These are phyloP conservation scores for Onchidella celtica DNA, from an alignment of 2,888 invertebrate genomes.

Conservation along the genomic window DNA sequence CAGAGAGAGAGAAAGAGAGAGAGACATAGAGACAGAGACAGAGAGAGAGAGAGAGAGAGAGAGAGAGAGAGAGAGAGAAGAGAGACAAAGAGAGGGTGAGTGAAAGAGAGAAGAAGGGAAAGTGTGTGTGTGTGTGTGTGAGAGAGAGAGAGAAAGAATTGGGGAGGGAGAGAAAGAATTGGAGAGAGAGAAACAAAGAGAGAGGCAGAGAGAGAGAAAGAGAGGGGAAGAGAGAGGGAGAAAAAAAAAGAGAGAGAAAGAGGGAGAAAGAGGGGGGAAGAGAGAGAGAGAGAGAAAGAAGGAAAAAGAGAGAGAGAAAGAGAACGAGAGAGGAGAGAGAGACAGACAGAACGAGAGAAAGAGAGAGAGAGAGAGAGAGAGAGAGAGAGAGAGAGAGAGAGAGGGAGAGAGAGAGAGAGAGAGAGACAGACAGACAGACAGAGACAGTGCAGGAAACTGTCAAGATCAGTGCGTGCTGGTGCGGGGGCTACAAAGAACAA, in stretches of 20 bases:
- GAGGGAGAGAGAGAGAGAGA: background rate
- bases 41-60: background rate
- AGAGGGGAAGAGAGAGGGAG: constrained; percentile 8
- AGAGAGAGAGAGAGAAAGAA: background rate
- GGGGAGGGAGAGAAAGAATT: background rate
- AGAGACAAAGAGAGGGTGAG: background rate
- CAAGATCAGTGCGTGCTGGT: too few species aligned
- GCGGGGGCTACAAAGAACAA: too few species aligned
- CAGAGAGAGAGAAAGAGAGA: background rate
- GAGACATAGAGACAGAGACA: background rate
- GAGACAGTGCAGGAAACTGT: too few species aligned
- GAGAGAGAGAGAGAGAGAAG: background rate
- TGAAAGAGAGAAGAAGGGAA: background rate
- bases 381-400: background rate
- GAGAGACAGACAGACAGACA: background rate
- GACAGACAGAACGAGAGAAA: background rate
- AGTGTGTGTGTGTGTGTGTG: background rate
- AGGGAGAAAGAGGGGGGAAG: background rate
- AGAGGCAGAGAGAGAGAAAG: background rate
- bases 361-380: constrained; percentile 29
- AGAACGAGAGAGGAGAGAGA: background rate
- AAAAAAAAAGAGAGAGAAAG: background rate
- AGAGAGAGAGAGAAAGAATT: constrained; percentile 18
- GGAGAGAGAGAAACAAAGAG: background rate
- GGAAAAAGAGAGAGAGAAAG: background rate